Base-by-base conservation (phyloP, 1,140 invertebrate genomes). In the Chironomus striatipennis region DNA sequence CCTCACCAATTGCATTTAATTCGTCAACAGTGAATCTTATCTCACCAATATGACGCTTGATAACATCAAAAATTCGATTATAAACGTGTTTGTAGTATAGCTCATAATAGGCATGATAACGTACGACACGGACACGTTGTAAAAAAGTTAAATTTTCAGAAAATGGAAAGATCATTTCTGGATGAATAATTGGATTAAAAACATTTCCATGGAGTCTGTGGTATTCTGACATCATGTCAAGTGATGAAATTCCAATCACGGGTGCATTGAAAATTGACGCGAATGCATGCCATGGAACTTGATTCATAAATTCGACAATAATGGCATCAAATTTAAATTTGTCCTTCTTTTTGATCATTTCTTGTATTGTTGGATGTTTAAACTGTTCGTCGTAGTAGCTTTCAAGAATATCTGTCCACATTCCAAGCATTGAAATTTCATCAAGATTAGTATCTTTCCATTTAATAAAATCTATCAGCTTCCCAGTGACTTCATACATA, bases 1-100 rank as follows among this genome's bases (percentile, higher is more conserved):
- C 78, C 74, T 84, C 83, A 0, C 85, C 79, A 78, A 85, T 85
- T 70, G 79, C 80, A 43, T 81, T 79, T 12, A 88, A 77, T 73
- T 85, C 82, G 6, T 77, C 76, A 10, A 79, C 73, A 17, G 75
- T 20, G 17, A 75, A 76, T 43, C 73, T 73, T 8, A 75, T 43
- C 15, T 77, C 24, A 9, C 79, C 77, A 67, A 79, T 80, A 74
- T 78, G 77, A 67, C 81, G 76, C 1, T 79, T 73, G 43, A 79
- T 77, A 7, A 82, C 6, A 7, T 78, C 74, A 73, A 80, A 78
- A 73, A 75, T 72, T 9, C 77, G 77, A 34, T 78, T 75, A 42
- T 77, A 75, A n/a, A 75, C 18, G n/a, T 76, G 75, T 43, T 76
- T 17, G 67, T 74, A 74, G 73, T 73, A 43, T 15, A 70, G 8